Base-by-base conservation (phyloP, 2,797 vertebrate genomes). In the Tragopan temminckii region DNA sequence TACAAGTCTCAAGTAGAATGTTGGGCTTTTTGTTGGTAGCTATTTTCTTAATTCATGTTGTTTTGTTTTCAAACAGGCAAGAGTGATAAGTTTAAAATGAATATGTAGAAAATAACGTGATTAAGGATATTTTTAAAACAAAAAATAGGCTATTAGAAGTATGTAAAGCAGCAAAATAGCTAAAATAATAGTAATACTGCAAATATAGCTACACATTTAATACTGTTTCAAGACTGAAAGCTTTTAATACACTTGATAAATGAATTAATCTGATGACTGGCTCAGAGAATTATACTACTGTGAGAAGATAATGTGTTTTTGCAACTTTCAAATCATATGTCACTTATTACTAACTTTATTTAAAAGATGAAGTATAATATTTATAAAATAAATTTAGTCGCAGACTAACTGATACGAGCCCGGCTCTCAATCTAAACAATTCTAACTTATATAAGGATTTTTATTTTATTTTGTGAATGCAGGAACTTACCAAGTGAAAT, bases 401-500 rank as follows among this genome's bases (percentile, higher is more conserved):
- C 31, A 48, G 7, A 27, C 13, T 63, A 88, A 64, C 10, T 48
- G 31, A 83, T n/a, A 70, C 18, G 15, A 61, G 8, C 27, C 88
- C 70, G 77, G 24, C 20, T 80, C 71, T 48, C 40, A 21, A 5
- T 31, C 80, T 61, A 18, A 82, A 82, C 27, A 81, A 6, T 13
- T 23, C 6, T 27, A 89, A 78, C 16, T 59, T 64, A 21, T 7
- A 4, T n/a, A 57, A 33, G 19, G 31, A 57, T 21, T 21, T 57
- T 21, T 21, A 57, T 57, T 55, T 58, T 31, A 46, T 38, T 15
- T 15, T 33, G 19, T 87, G 16, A 36, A 36, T 48, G 52, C 69
- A 70, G n/a, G 55, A 85, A 97, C 99, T 99, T 97, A 99, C 99
- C 99, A 99, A 99, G 97, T 99, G 99, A 98, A 99, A 99, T 97